Percentiles rank a stretch among this genome's conserved stretches.
Evolutionary conservation across 2,888 invertebrate species (phyloP).

Genomic region (Archips crataeganus): DNA sequence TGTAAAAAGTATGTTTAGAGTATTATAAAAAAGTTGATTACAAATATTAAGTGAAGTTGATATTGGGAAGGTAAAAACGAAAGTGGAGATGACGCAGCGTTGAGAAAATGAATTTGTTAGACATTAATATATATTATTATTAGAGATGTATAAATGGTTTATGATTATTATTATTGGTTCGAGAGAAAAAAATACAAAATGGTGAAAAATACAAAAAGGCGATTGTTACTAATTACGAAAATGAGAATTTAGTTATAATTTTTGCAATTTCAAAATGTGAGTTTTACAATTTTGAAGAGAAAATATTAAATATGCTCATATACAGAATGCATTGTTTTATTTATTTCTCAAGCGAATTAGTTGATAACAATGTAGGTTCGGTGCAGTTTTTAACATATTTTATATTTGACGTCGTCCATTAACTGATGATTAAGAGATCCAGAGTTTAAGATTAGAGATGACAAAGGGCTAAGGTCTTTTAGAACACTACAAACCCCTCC

Average conservation of each 20-base stretch:
- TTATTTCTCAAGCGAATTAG: slow-evolving; percentile 44
- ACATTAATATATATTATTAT: slow-evolving; percentile 85
- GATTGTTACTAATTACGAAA: slow-evolving; percentile 85
- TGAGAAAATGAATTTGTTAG: slow-evolving; percentile 85
- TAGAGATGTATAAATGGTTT: slow-evolving; percentile 85
- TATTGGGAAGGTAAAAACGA: slow-evolving; percentile 76
- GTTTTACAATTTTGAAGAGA: slow-evolving; percentile 86
- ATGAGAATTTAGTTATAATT: slow-evolving; percentile 86
- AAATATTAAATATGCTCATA: slow-evolving; percentile 86
- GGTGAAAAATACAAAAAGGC: slow-evolving; percentile 77
- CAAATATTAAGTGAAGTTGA: slow-evolving; percentile 74
- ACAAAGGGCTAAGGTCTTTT: background rate
- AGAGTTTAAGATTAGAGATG: too few relatives aligned
- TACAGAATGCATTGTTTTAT: slow-evolving; percentile 69
- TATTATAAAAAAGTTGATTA: slow-evolving; percentile 80
- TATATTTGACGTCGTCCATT: background rate
- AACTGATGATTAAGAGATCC: background rate
- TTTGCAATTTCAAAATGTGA: slow-evolving; percentile 86
- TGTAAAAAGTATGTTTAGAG: slow-evolving; percentile 83
- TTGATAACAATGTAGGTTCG: background rate
- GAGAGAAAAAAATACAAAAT: slow-evolving; percentile 75
- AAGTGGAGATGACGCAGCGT: slow-evolving; percentile 77
- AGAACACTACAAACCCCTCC: background rate
- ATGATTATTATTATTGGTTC: slow-evolving; percentile 83
- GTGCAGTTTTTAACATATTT: background rate